Percentiles rank a stretch among this genome's conserved stretches.
Conservation (phyloP, 2,888 invertebrate genomes). For the Hirtodrosophila alboralis region DNA sequence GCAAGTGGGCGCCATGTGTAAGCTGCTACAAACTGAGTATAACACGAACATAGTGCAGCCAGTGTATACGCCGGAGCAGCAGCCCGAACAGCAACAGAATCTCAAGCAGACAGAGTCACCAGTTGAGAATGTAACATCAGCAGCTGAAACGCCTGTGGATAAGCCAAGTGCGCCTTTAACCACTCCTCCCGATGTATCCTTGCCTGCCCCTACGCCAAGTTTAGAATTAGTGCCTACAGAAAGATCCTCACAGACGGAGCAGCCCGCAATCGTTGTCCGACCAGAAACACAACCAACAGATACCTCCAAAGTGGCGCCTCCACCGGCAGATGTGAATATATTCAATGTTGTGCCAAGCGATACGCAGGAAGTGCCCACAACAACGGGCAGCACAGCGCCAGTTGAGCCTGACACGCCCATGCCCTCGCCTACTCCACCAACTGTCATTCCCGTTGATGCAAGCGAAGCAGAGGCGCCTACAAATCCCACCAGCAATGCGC, state of each 20-base stretch:
- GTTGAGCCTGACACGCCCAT: slow-evolving; percentile 3
- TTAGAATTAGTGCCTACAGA: slow-evolving; percentile 24
- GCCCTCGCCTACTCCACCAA: slow-evolving; percentile 1
- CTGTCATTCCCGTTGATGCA: slow-evolving; percentile 18
- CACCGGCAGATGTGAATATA: slow-evolving; percentile 67
- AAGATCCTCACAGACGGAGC: slow-evolving; percentile 18
- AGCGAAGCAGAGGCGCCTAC: slow-evolving; percentile 27
- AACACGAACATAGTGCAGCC: slow-evolving; percentile 14
- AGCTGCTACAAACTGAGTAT: slow-evolving; percentile 86
- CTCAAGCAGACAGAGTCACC: slow-evolving; percentile 22
- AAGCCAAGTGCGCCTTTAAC: background rate
- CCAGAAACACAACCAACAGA: slow-evolving; percentile 7
- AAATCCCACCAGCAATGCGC: slow-evolving; percentile 5
- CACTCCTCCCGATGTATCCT: background rate
- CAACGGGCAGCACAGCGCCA: slow-evolving; percentile 28
- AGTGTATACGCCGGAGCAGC: slow-evolving; percentile 2
- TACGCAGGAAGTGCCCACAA: slow-evolving; percentile 20
- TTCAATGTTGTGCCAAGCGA: slow-evolving; percentile 59
- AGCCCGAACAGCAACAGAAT: slow-evolving; percentile 52
- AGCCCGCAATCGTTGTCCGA: slow-evolving; percentile 1
- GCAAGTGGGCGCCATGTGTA: slow-evolving; percentile 91
- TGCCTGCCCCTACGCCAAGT: background rate
- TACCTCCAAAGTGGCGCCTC: background rate
- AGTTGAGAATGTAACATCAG: slow-evolving; percentile 35
- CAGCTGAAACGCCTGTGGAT: slow-evolving; percentile 9